Percentiles rank a stretch among this genome's conserved stretches.
These are phyloP conservation scores for Mimachlamys varia DNA, from an alignment of 2,888 invertebrate genomes.

Conservation along the genomic window DNA sequence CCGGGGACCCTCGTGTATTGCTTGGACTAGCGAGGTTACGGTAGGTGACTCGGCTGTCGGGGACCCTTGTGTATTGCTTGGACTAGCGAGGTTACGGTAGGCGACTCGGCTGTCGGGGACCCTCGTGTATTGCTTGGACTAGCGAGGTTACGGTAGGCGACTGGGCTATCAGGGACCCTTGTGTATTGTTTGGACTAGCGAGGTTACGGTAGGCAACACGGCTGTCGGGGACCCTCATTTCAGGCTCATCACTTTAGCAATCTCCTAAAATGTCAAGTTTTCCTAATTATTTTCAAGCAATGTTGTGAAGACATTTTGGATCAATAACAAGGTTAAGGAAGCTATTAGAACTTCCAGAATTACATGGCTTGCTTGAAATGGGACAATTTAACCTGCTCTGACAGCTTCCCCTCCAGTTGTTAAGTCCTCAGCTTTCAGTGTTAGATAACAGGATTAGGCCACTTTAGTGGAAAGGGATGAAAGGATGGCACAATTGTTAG, in stretches of 20 bases:
- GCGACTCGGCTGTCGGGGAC: too few relatives aligned
- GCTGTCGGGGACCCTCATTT: neutral
- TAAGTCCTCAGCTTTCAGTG: neutral
- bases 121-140: too few relatives aligned
- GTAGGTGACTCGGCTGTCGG: too few relatives aligned
- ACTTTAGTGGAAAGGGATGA: neutral
- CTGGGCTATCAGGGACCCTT: too few relatives aligned
- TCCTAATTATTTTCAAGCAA: constrained; percentile 31
- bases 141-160: too few relatives aligned
- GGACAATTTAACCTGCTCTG: constrained; percentile 27
- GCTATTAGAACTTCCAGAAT: constrained; percentile 3
- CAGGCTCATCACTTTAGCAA: neutral
- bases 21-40: too few relatives aligned
- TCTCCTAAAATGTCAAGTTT: constrained; percentile 30
- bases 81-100: too few relatives aligned
- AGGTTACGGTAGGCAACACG: neutral
- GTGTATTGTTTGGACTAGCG: too few relatives aligned
- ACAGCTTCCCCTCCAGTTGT: neutral
- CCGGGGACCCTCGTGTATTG: too few relatives aligned
- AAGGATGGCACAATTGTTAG: neutral
- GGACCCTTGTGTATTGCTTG: too few relatives aligned
- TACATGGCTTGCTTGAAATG: constrained; percentile 30
- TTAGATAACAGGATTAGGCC: neutral
- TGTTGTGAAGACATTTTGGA: neutral
- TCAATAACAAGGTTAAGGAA: constrained; percentile 18